These are phyloP conservation scores for Tenebrosternarchus preto DNA, from an alignment of 2,113 vertebrate genomes.

Conservation along the genomic window DNA sequence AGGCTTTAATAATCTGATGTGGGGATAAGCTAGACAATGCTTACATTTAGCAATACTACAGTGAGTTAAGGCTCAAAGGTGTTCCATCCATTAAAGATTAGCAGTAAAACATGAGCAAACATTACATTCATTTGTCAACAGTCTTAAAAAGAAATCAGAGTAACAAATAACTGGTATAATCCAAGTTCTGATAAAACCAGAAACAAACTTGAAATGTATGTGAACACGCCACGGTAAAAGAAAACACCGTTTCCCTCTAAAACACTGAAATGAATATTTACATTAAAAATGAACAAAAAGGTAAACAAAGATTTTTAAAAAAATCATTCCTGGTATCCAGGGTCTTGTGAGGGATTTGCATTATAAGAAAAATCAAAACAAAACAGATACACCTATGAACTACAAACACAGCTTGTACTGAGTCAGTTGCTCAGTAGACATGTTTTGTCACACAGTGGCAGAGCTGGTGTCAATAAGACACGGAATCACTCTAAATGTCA, in stretches of 20 bases:
- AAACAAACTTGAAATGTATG: constrained; percentile 30
- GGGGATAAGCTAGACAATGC: constrained; percentile 59
- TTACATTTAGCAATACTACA: constrained; percentile 59
- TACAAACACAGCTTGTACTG: background rate
- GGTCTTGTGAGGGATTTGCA: background rate
- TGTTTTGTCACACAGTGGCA: background rate
- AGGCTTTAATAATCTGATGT: constrained; percentile 61
- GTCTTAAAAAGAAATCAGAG: constrained; percentile 47
- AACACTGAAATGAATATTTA: constrained; percentile 43
- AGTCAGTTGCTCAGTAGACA: background rate
- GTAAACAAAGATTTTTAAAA: constrained; percentile 13
- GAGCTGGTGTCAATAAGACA: background rate
- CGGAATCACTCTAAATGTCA: background rate
- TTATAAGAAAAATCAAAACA: background rate
- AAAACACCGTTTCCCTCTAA: constrained; percentile 8
- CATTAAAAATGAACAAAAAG: constrained; percentile 29
- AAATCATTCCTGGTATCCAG: constrained; percentile 2
- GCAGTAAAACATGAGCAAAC: constrained; percentile 55
- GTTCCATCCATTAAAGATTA: constrained; percentile 51
- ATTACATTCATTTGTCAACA: constrained; percentile 63
- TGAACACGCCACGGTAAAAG: constrained; percentile 26
- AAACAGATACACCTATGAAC: background rate
- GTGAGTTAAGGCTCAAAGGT: constrained; percentile 64
- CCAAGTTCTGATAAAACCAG: background rate
- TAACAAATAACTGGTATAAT: background rate